Evolutionary conservation across 2,888 invertebrate genomes (phyloP), one percentile per base, ranked within the genome.

Genomic region (Erynnis tages): DNA sequence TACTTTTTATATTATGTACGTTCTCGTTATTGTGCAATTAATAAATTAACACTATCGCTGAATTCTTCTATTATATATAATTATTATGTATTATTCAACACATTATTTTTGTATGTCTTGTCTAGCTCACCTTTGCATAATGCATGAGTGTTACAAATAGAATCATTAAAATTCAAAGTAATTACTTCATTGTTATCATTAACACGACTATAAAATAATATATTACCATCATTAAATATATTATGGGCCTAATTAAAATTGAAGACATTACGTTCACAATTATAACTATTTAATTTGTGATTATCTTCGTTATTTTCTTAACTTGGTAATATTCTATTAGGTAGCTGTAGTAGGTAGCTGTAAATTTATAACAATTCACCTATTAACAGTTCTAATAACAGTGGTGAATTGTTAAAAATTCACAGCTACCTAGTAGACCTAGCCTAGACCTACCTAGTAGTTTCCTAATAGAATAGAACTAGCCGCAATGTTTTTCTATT

Each of bases 141-240:
- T 2, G 11, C 16, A 34, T 34, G 32, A 34, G 32, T 7, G 14
- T 14, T 32, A 32, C 32, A 13, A 14, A 16, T 34, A 1, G 16
- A 34, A n/a, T 19, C 17, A 37, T 37, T 37, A 10, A 37, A 37
- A 37, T 37, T 19, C 11, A 13, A 21, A 23, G 11, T 38, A 38
- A 38, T 23, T 38, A 13, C 23, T 23, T 13, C 13, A 21, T 13
- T 13, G 13, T 38, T 21, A 38, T 11, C 35, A 37, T 37, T 37
- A 37, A 37, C 35, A 37, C 10, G 35, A 37, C 17, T 17, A 19
- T 37, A 10, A 37, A 13, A 10, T 37, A 17, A 34, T 34, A 16
- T 16, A 34, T 34, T 37, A 8, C 35, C 19, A 1, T 35, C 35
- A 35, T 35, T 35, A 10, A 2, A n/a, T 3, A n/a, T 16, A 8